These are phyloP conservation scores for Theocolax elegans DNA, from an alignment of 1,140 invertebrate species.

Conservation along the genomic window DNA sequence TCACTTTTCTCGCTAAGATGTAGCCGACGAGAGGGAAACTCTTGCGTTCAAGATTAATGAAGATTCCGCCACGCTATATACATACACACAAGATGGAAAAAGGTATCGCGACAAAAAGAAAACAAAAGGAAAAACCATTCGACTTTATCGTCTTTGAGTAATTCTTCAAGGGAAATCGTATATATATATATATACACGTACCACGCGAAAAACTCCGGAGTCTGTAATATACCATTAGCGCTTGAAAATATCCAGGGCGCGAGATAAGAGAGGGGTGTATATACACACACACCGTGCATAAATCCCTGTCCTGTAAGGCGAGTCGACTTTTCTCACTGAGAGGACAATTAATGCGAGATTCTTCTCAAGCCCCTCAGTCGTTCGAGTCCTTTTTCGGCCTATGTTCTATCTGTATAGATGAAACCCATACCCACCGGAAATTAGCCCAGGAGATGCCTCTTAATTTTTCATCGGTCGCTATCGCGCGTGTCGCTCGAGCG, in stretches of 20 bases:
- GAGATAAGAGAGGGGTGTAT: conserved; percentile 2
- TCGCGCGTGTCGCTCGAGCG: conserved; percentile 22
- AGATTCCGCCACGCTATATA: not conserved
- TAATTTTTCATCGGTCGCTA: conserved; percentile 63
- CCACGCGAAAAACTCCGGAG: too few species aligned
- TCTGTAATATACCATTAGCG: too few species aligned
- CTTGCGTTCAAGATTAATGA: conserved; percentile 37
- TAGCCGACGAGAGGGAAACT: not conserved
- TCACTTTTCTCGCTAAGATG: not conserved
- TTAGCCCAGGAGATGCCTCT: conserved; percentile 40
- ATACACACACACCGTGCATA: not conserved
- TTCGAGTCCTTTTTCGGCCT: too few species aligned
- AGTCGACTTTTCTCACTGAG: too few species aligned
- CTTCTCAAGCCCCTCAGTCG: too few species aligned
- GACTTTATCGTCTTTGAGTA: conserved; percentile 32
- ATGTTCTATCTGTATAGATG: too few species aligned
- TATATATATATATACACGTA: too few species aligned
- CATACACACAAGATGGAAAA: not conserved
- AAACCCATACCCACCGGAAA: conserved; percentile 26
- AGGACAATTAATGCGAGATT: conserved; percentile 27
- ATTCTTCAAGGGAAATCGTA: conserved; percentile 22
- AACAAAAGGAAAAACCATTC: not conserved
- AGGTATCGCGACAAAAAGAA: not conserved
- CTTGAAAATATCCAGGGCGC: not conserved
- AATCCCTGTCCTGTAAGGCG: conserved; percentile 1